Evolutionary conservation across 2,113 vertebrate species (phyloP).

Genomic region (Nycticorax nycticorax): DNA sequence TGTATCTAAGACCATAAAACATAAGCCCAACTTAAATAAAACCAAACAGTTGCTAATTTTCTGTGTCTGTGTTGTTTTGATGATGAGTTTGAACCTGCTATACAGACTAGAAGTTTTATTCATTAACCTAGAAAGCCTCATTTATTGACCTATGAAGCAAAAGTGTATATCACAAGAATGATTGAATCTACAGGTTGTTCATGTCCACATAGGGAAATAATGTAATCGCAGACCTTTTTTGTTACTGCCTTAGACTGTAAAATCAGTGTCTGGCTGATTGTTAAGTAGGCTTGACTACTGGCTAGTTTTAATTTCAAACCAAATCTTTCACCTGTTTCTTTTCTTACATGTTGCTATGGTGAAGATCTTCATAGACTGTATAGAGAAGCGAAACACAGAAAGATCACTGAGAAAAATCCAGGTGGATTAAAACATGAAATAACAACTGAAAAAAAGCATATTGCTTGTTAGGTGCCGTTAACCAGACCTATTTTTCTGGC

Average conservation of each 20-base stretch:
- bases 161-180: neutral
- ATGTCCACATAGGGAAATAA: neutral
- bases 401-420: neutral
- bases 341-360: neutral
- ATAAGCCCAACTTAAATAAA: neutral
- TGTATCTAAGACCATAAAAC: neutral
- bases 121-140: neutral
- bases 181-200: neutral
- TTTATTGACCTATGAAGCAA: neutral
- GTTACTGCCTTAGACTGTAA: neutral
- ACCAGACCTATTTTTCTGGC: conserved; percentile 35
- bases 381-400: neutral
- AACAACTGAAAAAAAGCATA: neutral
- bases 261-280: neutral
- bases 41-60: neutral
- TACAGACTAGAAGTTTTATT: neutral
- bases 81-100: neutral
- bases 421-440: conserved; percentile 3
- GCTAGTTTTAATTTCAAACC: conserved; percentile 31
- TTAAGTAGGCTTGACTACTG: neutral
- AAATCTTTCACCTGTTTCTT: conserved; percentile 30
- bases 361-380: conserved; percentile 20
- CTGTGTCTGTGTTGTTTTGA: neutral
- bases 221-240: neutral
- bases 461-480: conserved; percentile 28